phyloP scores from a whole-genome alignment of 35 echinoderm and acorn worm species.

The Heliocidaris erythrogramma region DNA sequence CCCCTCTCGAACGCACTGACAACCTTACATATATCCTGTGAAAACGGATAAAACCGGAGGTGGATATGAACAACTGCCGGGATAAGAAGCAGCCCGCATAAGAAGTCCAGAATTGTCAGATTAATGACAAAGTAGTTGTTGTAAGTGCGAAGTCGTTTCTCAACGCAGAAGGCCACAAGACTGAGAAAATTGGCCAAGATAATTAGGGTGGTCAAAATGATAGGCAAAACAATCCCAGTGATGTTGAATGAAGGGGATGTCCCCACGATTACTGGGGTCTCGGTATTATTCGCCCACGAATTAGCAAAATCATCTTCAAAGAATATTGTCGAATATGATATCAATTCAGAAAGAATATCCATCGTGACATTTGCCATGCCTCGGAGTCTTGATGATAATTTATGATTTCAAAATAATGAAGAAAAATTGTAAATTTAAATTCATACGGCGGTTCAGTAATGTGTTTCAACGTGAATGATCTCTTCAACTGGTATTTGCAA shows the following conservation, averaged over 20 bases:
- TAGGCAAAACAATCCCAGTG: background rate
- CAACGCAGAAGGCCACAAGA: constrained; percentile 20
- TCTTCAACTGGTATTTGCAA: no score
- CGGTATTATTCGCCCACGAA: background rate
- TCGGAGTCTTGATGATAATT: background rate
- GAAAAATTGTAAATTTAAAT: background rate
- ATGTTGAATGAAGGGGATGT: no score
- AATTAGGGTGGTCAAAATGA: background rate
- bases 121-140: constrained; percentile 62
- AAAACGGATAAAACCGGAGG: constrained; percentile 40
- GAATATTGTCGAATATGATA: background rate
- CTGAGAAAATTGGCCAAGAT: background rate
- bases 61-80: background rate
- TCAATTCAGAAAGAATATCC: background rate
- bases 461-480: no score
- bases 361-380: background rate
- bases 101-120: constrained; percentile 40
- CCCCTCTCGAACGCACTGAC: background rate
- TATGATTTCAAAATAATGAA: background rate
- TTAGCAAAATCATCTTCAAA: background rate
- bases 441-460: background rate
- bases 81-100: constrained; percentile 22
- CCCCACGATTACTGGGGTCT: background rate
- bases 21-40: constrained; percentile 24
- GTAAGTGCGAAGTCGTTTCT: constrained; percentile 59